A percentile compares a stretch with the other conserved stretches of the same genome.
Conservation (phyloP, 2,113 vertebrate species). For the Corythornis madagascariensis region DNA sequence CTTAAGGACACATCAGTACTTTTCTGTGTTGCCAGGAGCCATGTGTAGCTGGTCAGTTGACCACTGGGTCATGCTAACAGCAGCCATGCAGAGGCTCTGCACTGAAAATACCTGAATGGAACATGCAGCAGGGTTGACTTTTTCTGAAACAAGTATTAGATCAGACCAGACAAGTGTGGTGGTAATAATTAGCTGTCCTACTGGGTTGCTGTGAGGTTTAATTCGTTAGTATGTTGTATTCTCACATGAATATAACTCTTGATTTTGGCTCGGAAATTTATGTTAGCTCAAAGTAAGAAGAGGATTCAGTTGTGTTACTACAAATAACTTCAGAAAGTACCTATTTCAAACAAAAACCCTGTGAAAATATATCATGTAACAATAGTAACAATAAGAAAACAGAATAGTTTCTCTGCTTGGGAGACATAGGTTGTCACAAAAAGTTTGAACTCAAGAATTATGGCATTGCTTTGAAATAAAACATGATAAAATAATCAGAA, state of each 20-base stretch:
- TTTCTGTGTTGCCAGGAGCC: fast-evolving
- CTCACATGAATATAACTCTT: not conserved
- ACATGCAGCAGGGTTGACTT: not conserved
- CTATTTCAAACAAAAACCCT: not conserved
- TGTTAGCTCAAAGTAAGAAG: not conserved
- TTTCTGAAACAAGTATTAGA: not conserved
- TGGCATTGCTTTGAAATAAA: not conserved
- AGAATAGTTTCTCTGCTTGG: not conserved
- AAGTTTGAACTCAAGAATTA: not conserved
- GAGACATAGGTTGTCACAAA: not conserved
- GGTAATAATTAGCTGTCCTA: not conserved
- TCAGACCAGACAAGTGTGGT: not conserved
- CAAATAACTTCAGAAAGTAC: not conserved
- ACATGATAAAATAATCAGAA: not conserved
- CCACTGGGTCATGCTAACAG: not conserved
- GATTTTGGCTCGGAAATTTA: not conserved
- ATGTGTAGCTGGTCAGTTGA: not conserved
- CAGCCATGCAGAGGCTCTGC: not conserved
- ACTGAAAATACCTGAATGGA: not conserved
- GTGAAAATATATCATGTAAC: not conserved
- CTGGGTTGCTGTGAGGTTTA: not conserved
- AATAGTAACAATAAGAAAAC: not conserved
- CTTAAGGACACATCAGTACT: fast-evolving
- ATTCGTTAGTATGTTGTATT: not conserved
- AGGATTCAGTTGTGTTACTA: not conserved